A percentile compares a stretch with the other conserved stretches of the same genome.
Conservation (phyloP, 2,113 vertebrate genomes). For the Polypterus bichir region DNA sequence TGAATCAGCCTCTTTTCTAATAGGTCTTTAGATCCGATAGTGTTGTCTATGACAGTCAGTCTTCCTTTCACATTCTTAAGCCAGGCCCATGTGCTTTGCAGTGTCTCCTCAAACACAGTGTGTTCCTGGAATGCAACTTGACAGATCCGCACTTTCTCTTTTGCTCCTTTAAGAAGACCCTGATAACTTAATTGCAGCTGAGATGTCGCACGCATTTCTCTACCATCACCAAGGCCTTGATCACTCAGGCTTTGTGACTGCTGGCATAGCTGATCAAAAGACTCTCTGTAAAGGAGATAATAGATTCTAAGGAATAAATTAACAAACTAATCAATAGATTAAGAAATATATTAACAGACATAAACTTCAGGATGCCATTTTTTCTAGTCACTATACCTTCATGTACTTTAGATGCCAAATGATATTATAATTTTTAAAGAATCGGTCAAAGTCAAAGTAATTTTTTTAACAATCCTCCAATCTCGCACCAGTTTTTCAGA, state of each 20-base stretch:
- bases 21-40: constrained; percentile 63
- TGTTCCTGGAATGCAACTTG: constrained; percentile 80
- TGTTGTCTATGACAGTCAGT: constrained; percentile 63
- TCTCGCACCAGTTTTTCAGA: too few relatives aligned
- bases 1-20: constrained; percentile 65
- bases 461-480: too few relatives aligned
- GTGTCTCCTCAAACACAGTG: constrained; percentile 71
- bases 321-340: background rate
- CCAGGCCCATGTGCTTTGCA: constrained; percentile 74
- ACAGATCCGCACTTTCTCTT: constrained; percentile 59
- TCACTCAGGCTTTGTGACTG: constrained; percentile 68
- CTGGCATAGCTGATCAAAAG: constrained; percentile 71
- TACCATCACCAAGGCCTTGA: constrained; percentile 57
- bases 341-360: too few relatives aligned
- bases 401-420: too few relatives aligned
- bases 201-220: constrained; percentile 52
- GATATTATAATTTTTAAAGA: too few relatives aligned
- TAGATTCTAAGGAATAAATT: constrained; percentile 8
- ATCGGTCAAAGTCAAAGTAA: too few relatives aligned
- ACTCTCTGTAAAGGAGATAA: constrained; percentile 52
- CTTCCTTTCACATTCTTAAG: constrained; percentile 69
- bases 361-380: too few relatives aligned
- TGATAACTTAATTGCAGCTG: constrained; percentile 71
- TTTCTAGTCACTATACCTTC: too few relatives aligned
- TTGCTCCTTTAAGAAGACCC: constrained; percentile 59